These are phyloP conservation scores for Pseudomyrmex cubaensis DNA, from an alignment of 1,140 invertebrate genomes.

Conservation along the genomic window DNA sequence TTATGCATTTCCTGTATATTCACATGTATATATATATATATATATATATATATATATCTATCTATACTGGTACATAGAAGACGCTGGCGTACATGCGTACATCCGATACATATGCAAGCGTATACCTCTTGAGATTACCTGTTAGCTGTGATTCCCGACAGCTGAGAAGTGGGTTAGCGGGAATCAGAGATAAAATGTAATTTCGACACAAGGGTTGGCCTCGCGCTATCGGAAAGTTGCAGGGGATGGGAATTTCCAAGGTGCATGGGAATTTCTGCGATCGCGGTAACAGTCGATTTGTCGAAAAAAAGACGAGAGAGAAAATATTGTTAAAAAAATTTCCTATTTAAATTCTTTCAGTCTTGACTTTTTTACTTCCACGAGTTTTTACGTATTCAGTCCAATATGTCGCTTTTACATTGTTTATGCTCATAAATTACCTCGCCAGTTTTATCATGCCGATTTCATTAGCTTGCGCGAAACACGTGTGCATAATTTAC, in stretches of 20 bases:
- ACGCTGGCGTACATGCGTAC: not conserved
- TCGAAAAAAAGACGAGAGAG: not conserved
- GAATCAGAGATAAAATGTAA: constrained; percentile 72
- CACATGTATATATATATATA: not conserved
- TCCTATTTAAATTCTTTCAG: not conserved
- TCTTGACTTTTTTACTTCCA: not conserved
- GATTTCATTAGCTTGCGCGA: constrained; percentile 20
- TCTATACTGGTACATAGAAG: constrained; percentile 36
- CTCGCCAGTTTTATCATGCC: no score
- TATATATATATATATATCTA: constrained; percentile 6
- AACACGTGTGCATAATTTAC: not conserved
- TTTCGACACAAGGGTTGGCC: constrained; percentile 66
- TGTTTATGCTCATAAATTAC: not conserved
- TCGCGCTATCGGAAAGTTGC: constrained; percentile 47
- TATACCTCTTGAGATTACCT: constrained; percentile 71
- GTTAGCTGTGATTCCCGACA: constrained; percentile 56
- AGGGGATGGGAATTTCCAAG: no score
- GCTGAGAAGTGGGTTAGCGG: constrained; percentile 63
- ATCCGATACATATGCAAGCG: constrained; percentile 47
- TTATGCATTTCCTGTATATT: constrained; percentile 19
- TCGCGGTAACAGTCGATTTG: constrained; percentile 12
- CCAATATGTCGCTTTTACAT: not conserved
- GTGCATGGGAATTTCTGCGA: constrained; percentile 6
- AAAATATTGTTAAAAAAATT: not conserved
- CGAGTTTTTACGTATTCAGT: not conserved